These are phyloP conservation scores for Mobula hypostoma DNA, from an alignment of 2,113 vertebrate genomes.

Conservation along the genomic window DNA sequence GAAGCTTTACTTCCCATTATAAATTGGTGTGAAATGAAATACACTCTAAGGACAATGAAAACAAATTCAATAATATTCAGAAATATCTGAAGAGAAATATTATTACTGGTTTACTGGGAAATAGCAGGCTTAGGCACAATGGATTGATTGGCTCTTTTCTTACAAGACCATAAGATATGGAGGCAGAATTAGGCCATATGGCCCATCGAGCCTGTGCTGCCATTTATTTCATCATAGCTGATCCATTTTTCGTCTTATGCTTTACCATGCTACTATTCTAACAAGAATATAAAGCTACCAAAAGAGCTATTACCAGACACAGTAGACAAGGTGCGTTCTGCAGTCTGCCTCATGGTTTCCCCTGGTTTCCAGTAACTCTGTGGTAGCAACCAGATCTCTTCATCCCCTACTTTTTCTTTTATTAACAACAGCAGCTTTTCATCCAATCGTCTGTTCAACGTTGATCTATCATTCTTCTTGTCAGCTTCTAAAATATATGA, in stretches of 20 bases:
- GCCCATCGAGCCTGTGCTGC: too few relatives aligned
- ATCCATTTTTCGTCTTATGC: background rate
- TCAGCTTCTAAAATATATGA: constrained; percentile 58
- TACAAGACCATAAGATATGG: too few relatives aligned
- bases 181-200: too few relatives aligned
- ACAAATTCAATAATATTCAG: background rate
- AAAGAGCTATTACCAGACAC: constrained; percentile 62
- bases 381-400: constrained; percentile 81
- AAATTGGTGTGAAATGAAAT: background rate
- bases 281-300: background rate
- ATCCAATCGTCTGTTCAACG: constrained; percentile 66
- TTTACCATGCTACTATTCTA: background rate
- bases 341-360: constrained; percentile 78
- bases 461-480: constrained; percentile 57
- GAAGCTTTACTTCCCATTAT: background rate
- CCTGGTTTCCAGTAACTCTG: constrained; percentile 78
- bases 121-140: background rate
- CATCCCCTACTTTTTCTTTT: constrained; percentile 65
- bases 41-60: background rate
- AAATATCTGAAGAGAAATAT: background rate
- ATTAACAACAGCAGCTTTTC: constrained; percentile 73
- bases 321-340: constrained; percentile 64
- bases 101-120: background rate
- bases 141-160: background rate
- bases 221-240: too few relatives aligned